A percentile compares a stretch with the other conserved stretches of the same genome.
Evolutionary conservation across 2,888 invertebrate genomes (phyloP).

Genomic region (Dyspetes luteomarginatus): DNA sequence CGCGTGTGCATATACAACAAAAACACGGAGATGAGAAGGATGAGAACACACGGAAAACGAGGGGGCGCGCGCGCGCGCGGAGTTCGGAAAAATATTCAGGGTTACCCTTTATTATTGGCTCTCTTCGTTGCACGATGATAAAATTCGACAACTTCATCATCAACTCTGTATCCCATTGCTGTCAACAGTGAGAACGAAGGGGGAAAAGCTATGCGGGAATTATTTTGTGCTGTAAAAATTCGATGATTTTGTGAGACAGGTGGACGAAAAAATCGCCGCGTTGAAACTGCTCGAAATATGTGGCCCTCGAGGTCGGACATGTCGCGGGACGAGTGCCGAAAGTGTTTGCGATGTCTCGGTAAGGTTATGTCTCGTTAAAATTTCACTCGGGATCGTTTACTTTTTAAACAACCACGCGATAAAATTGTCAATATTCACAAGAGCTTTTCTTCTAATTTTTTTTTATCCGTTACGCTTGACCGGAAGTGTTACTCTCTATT

Average conservation of each 20-base stretch:
- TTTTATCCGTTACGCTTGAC: no score
- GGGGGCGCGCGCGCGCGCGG: no score
- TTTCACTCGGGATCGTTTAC: conserved; percentile 34
- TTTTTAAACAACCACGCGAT: no score
- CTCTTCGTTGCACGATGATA: no score
- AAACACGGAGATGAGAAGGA: no score
- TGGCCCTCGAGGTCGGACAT: conserved; percentile 92
- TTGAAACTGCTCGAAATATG: conserved; percentile 77
- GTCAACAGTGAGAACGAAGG: conserved; percentile 64
- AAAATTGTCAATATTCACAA: conserved; percentile 64
- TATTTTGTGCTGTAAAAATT: conserved; percentile 49
- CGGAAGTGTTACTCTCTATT: no score
- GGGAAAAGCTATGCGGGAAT: conserved; percentile 53
- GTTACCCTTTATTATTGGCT: no score
- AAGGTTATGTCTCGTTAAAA: conserved; percentile 80
- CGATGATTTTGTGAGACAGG: conserved; percentile 41
- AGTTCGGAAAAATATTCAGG: no score
- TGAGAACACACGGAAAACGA: no score
- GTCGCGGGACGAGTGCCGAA: conserved; percentile 95
- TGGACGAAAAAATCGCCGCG: background rate
- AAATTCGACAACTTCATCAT: conserved; percentile 66
- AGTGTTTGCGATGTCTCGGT: conserved; percentile 94
- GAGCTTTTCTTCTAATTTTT: no score
- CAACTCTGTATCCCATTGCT: conserved; percentile 59
- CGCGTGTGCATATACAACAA: background rate